Percentiles rank a stretch among this genome's conserved stretches.
Evolutionary conservation across 2,797 vertebrate genomes (phyloP).

Genomic region (Sebastolobus alascanus): DNA sequence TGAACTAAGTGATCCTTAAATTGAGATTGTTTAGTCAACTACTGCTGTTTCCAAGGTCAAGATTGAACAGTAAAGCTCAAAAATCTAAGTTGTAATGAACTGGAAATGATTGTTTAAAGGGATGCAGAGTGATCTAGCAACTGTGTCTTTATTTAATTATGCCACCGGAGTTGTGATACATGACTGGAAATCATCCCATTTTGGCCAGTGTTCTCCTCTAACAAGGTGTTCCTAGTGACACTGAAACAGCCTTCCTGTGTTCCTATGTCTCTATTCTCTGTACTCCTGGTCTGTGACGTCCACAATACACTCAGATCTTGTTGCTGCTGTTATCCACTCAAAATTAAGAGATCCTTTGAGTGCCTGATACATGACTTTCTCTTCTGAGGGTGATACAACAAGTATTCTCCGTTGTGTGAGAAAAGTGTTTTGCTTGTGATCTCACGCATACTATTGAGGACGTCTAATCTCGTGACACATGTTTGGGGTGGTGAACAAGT

Average conservation of each 20-base stretch:
- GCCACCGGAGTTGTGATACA: not conserved
- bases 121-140: constrained; percentile 14
- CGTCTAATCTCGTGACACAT: constrained; percentile 35
- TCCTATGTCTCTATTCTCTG: constrained; percentile 50
- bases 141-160: not conserved
- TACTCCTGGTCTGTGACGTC: constrained; percentile 59
- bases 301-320: constrained; percentile 31
- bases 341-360: constrained; percentile 55
- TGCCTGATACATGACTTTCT: constrained; percentile 50
- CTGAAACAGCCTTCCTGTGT: constrained; percentile 53
- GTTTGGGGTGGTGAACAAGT: constrained; percentile 5
- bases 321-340: constrained; percentile 54
- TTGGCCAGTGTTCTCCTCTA: constrained; percentile 60
- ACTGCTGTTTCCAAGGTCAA: not conserved
- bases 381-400: constrained; percentile 39
- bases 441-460: constrained; percentile 29
- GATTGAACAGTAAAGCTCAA: not conserved
- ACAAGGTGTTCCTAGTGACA: constrained; percentile 52
- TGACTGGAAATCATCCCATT: constrained; percentile 10
- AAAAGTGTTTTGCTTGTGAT: constrained; percentile 31
- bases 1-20: not conserved
- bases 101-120: constrained; percentile 9
- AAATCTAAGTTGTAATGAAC: constrained; percentile 1
- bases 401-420: constrained; percentile 33
- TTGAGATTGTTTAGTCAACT: not conserved